Percentiles rank a stretch among this genome's conserved stretches.
Conservation (phyloP, 2,797 vertebrate species). For the Mico argentatus region DNA sequence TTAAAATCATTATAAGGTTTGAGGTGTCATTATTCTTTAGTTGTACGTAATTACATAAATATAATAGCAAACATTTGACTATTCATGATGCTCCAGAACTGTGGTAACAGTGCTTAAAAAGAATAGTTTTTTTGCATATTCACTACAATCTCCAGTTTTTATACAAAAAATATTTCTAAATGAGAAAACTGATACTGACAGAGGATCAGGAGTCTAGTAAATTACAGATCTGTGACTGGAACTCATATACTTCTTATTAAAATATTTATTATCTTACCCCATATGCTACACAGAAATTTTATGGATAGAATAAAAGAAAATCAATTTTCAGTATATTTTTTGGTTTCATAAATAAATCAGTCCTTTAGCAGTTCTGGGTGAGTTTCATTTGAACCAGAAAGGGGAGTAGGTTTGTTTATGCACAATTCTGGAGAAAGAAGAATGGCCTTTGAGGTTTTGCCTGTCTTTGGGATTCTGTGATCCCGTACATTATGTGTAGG, state of each 20-base stretch:
- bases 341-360: slow-evolving; percentile 55
- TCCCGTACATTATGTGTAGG: not conserved
- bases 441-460: slow-evolving; percentile 11
- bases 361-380: not conserved
- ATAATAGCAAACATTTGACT: not conserved
- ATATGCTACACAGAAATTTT: not conserved
- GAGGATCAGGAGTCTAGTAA: not conserved
- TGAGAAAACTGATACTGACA: slow-evolving; percentile 12
- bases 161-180: not conserved
- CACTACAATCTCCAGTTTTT: not conserved
- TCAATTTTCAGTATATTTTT: not conserved
- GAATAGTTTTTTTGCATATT: not conserved
- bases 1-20: not conserved
- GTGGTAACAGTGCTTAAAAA: not conserved
- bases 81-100: not conserved
- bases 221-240: not conserved
- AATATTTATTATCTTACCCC: slow-evolving; percentile 22
- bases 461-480: slow-evolving; percentile 10
- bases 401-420: not conserved
- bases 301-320: not conserved
- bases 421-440: slow-evolving; percentile 12
- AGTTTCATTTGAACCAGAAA: not conserved
- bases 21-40: not conserved
- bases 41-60: not conserved
- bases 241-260: not conserved